A percentile compares a stretch with the other conserved stretches of the same genome.
phyloP scores from a whole-genome alignment of 2,113 vertebrate genomes.

The Onychostruthus taczanowskii region DNA sequence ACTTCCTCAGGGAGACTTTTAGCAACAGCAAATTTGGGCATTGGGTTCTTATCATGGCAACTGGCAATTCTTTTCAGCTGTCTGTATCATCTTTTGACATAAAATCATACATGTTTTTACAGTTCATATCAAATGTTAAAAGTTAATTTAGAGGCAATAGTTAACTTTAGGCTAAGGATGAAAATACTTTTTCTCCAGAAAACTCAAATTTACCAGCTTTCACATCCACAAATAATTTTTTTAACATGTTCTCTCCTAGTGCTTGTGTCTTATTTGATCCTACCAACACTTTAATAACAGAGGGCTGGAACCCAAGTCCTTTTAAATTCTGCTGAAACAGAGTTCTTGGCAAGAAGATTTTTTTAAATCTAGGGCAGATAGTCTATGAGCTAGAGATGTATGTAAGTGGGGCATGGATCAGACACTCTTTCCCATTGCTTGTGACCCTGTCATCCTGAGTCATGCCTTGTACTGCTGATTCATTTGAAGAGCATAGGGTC shows the following conservation, averaged over 20 bases:
- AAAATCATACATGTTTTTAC: not conserved
- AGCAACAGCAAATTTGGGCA: not conserved
- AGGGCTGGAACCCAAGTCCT: not conserved
- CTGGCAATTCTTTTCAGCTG: not conserved
- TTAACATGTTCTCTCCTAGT: not conserved
- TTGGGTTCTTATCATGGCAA: not conserved
- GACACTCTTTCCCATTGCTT: not conserved
- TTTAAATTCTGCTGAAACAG: not conserved
- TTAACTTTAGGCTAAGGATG: not conserved
- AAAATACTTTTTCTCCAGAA: not conserved
- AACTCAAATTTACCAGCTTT: not conserved
- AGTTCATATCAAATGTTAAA: not conserved
- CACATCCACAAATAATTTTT: not conserved
- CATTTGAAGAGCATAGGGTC: conserved; percentile 35
- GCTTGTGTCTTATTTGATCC: not conserved
- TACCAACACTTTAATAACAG: not conserved
- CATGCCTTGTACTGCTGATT: not conserved
- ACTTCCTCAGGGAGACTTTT: not conserved
- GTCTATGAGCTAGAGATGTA: not conserved
- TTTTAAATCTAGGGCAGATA: not conserved
- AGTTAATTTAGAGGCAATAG: not conserved
- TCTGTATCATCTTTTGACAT: not conserved
- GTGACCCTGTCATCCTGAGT: conserved; percentile 42
- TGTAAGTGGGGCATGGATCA: conserved; percentile 20
- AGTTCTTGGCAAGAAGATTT: not conserved